Conservation (phyloP, 2,113 vertebrate genomes). For the Malurus elegans region DNA sequence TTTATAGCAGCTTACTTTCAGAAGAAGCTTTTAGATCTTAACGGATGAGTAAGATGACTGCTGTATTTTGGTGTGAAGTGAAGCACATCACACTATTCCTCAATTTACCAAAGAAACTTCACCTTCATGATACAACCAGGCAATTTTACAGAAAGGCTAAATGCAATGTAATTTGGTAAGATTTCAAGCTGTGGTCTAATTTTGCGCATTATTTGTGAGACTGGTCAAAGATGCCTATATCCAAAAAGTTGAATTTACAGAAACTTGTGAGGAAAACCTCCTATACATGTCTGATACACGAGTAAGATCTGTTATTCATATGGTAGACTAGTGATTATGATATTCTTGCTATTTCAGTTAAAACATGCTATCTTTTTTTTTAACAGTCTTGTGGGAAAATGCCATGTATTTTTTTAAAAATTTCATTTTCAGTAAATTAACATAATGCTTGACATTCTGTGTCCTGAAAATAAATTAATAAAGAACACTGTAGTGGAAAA, state of each 20-base stretch:
- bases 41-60: neutral
- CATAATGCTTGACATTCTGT: neutral
- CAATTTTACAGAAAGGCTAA: neutral
- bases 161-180: neutral
- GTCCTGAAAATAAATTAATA: neutral
- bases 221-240: neutral
- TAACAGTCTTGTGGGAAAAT: neutral
- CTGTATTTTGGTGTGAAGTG: neutral
- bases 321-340: neutral
- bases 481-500: neutral
- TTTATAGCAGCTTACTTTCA: neutral
- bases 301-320: neutral
- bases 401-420: neutral
- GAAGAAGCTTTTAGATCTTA: neutral
- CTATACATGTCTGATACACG: neutral
- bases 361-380: neutral
- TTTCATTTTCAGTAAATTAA: neutral
- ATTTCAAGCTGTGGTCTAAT: neutral
- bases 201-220: neutral
- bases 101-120: neutral
- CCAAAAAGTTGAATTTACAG: neutral
- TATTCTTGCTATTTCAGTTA: neutral
- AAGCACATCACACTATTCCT: neutral
- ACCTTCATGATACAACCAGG: neutral
- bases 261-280: neutral